Evolutionary conservation across 2,888 invertebrate genomes (phyloP), one percentile per base, ranked within the genome.

Genomic region (Netelia virgata): DNA sequence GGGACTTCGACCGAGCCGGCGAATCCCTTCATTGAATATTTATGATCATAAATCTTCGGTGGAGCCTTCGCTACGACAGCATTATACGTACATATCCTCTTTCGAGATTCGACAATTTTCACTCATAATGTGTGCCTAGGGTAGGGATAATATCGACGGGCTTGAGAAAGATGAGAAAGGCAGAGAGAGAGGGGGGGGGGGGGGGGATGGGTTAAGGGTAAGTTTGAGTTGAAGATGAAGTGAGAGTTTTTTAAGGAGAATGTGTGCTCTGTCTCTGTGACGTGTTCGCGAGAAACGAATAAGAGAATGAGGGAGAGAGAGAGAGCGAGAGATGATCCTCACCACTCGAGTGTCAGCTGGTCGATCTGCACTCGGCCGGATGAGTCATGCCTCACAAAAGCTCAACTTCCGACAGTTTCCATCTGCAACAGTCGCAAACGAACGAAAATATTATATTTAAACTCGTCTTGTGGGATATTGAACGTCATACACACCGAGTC

Each of bases 341-440:
- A 87, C 87, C 87, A 86, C 84, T 87, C 83, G 83, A 86, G 83
- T 86, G 87, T 87, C 87, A 86, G 86, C 86, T 87, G 86, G 64
- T 86, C 82, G 84, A 82, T 64, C 86, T 57, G 84, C 84, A 75
- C 80, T 87, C 83, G 74, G 82, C 84, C 82, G 83, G 85, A 84
- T 77, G 78, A 86, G 73, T 86, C 87, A 87, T 87, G 82, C 86
- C 87, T 84, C 83, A 76, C 66, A 83, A 86, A 85, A 86, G 70
- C 76, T 86, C 86, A 84, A 83, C 81, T 86, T 78, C 72, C 79
- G 76, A 83, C 76, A 79, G 84, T 74, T 83, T 74, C 77, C 82
- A 85, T 86, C 85, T 86, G 85, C 41, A 84, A 85, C 77, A 84
- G 79, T 77, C 50, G 72, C 75, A 47, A 82, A 64, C 18, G 59